These are phyloP conservation scores for Chiloscyllium punctatum DNA, from an alignment of 2,797 vertebrate species.

Conservation along the genomic window DNA sequence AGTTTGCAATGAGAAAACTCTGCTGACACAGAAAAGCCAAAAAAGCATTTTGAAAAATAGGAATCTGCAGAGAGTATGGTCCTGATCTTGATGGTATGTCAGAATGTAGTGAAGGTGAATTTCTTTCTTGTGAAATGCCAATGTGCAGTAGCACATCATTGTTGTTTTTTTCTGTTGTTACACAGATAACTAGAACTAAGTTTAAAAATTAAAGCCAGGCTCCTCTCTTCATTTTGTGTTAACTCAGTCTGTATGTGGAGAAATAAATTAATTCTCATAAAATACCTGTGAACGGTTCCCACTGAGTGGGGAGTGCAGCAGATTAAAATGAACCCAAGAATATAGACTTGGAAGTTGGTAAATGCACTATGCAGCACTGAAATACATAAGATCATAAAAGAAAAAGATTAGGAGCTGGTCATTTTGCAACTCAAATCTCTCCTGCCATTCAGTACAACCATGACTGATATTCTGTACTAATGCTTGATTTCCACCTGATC, in stretches of 20 bases:
- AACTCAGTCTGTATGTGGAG: neutral
- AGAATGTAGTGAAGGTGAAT: neutral
- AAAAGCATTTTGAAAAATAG: neutral
- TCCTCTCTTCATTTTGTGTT: too few species aligned
- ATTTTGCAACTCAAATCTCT: neutral
- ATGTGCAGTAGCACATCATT: neutral
- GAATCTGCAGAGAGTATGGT: neutral
- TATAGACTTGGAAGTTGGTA: neutral
- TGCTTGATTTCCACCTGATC: neutral
- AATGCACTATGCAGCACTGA: too few species aligned
- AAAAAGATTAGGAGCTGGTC: too few species aligned
- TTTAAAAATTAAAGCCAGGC: too few species aligned
- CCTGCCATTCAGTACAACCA: neutral
- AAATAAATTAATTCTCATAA: neutral
- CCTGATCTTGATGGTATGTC: neutral
- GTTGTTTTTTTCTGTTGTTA: neutral
- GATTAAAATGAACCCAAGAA: neutral
- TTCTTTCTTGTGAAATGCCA: neutral
- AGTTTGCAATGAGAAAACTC: neutral
- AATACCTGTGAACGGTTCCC: neutral
- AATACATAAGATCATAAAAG: neutral
- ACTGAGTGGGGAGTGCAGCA: neutral
- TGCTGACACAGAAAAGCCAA: neutral
- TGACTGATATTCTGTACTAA: neutral
- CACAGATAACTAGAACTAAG: too few species aligned